Conservation (phyloP, 1,140 invertebrate genomes). For the Acromyrmex charruanus region DNA sequence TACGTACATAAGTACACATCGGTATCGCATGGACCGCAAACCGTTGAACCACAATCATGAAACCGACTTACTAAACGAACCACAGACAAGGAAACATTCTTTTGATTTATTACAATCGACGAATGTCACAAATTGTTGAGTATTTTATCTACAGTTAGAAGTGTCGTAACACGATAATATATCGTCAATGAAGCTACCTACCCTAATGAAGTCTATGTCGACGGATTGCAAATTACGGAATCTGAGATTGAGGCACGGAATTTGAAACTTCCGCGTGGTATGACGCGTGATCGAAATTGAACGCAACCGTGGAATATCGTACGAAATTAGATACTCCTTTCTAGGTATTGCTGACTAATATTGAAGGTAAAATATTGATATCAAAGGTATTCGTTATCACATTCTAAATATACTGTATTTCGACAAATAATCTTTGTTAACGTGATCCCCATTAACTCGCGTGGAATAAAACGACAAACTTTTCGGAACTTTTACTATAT, state of each 20-base stretch:
- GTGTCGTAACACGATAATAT: not conserved
- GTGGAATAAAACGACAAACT: not conserved
- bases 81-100: slow-evolving; percentile 22
- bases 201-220: slow-evolving; percentile 26
- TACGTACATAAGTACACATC: slow-evolving; percentile 4
- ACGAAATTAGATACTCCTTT: slow-evolving; percentile 40
- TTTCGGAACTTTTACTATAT: not conserved
- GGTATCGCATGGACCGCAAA: slow-evolving; percentile 14
- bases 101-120: too few species aligned
- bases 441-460: not conserved
- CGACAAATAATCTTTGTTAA: not conserved
- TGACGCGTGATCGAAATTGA: slow-evolving; percentile 37
- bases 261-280: slow-evolving; percentile 44
- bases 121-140: not conserved
- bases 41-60: slow-evolving; percentile 1
- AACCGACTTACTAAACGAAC: not conserved
- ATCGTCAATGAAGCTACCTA: not conserved
- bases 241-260: slow-evolving; percentile 41
- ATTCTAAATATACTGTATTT: not conserved
- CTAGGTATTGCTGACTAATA: slow-evolving; percentile 26
- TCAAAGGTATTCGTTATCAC: slow-evolving; percentile 22
- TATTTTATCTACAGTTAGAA: not conserved
- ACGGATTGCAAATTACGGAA: slow-evolving; percentile 7
- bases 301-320: slow-evolving; percentile 28
- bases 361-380: not conserved